Evolutionary conservation across 2,797 vertebrate species (phyloP).

Genomic region (Meriones psammophilus): DNA sequence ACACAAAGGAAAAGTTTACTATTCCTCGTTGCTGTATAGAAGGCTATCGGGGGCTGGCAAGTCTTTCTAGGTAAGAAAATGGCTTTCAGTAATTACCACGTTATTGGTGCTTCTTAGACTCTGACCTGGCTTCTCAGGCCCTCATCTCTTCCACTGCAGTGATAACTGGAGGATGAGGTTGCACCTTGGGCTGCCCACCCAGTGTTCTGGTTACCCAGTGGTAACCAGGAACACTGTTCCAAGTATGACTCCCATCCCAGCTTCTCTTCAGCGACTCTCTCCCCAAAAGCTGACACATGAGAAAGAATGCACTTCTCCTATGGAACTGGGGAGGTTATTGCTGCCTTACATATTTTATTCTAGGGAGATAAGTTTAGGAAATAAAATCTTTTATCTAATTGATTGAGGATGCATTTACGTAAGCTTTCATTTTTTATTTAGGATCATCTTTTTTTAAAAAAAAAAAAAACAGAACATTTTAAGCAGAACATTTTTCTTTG

Average conservation of each 20-base stretch:
- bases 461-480: background rate
- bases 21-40: background rate
- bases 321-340: background rate
- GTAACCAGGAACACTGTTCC: background rate
- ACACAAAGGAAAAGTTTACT: conserved; percentile 25
- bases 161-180: background rate
- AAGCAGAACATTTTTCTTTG: background rate
- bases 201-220: too few relatives aligned
- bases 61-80: background rate
- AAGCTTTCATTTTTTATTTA: conserved; percentile 47
- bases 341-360: conserved; percentile 6
- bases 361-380: conserved; percentile 13
- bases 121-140: background rate
- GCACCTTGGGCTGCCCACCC: background rate
- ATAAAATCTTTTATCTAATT: background rate
- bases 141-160: background rate
- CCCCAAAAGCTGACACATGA: background rate
- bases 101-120: background rate
- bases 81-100: background rate
- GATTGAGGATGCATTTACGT: background rate
- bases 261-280: background rate
- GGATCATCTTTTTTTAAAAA: background rate
- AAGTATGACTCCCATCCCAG: background rate
- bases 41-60: background rate
- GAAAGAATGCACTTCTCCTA: background rate